Base-by-base conservation (phyloP, 2,113 vertebrate genomes). In the Geothlypis trichas region DNA sequence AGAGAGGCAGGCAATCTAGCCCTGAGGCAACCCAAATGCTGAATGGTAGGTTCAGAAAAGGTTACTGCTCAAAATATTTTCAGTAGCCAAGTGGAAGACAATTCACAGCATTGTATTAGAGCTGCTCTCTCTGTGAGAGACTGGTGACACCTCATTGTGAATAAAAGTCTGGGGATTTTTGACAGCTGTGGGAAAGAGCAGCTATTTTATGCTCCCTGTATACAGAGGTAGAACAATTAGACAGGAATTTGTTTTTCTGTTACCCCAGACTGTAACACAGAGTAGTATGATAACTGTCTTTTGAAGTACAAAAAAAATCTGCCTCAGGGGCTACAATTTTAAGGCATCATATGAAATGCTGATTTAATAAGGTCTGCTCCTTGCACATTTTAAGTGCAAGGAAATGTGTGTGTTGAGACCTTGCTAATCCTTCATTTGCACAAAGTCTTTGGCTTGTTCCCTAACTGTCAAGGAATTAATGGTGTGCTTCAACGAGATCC, bases 381-480 rank as follows among this genome's bases (percentile, higher is more conserved):
- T 74, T 84, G 68, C 61, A 52, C 37, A 1, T 92, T 77, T 63
- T 55, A 80, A 88, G 72, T 81, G 87, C 82, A 80, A 90, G 55
- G 91, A 79, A 86, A 46, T 57, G 49, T 14, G 26, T 35, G 31
- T 87, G 76, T 41, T 80, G 65, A 94, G 93, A 92, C 61, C 61
- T 90, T 61, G 73, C 58, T 95, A 95, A 96, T 90, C 75, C 79
- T 85, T 71, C 73, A 84, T 96, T 96, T 96, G 85, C 76, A 79
- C 79, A 37, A 63, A 93, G 66, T 81, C 44, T 91, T 88, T 86
- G 85, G 57, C 41, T 92, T 10, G 1, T 77, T 90, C 85, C 28
- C 47, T 83, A 10, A 47, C 91, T 94, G 83, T 73, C 88, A 94
- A 78, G 61, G 79, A 90, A 89, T 92, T 96, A 82, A 89, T 87